phyloP scores from a whole-genome alignment of 2,888 invertebrate species.

The Taenaris catops region DNA sequence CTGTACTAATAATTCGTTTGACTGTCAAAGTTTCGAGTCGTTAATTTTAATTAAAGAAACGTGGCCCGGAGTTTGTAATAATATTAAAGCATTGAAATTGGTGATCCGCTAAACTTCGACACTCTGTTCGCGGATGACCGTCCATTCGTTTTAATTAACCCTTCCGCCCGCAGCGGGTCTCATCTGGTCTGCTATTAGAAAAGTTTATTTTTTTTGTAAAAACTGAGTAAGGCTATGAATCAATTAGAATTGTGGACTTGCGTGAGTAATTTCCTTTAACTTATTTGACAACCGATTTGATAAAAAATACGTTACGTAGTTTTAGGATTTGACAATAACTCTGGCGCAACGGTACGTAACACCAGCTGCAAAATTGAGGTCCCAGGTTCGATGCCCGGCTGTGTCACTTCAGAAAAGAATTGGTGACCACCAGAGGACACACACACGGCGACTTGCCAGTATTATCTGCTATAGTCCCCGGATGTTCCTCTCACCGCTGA shows the following conservation, averaged over 20 bases:
- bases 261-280: conserved; percentile 33
- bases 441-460: too few species aligned
- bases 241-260: conserved; percentile 47
- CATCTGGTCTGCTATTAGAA: conserved; percentile 52
- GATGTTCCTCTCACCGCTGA: too few species aligned
- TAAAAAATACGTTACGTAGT: too few species aligned
- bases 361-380: too few species aligned
- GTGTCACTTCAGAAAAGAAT: too few species aligned
- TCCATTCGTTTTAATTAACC: conserved; percentile 77
- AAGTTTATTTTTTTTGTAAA: conserved; percentile 48
- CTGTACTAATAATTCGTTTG: conserved; percentile 79
- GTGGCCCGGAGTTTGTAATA: conserved; percentile 71
- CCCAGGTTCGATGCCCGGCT: too few species aligned
- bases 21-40: conserved; percentile 78
- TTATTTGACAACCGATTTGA: too few species aligned
- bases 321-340: too few species aligned
- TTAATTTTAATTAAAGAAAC: conserved; percentile 80
- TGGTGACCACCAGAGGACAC: too few species aligned
- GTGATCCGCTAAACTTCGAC: conserved; percentile 78
- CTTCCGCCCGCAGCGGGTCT: conserved; percentile 59
- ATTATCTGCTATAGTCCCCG: too few species aligned
- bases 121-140: conserved; percentile 66
- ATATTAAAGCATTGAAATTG: conserved; percentile 78
- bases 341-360: too few species aligned
- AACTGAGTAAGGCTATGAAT: conserved; percentile 47